Evolutionary conservation across 1,140 invertebrate genomes (phyloP).

Genomic region (Melipona quadrifasciata): DNA sequence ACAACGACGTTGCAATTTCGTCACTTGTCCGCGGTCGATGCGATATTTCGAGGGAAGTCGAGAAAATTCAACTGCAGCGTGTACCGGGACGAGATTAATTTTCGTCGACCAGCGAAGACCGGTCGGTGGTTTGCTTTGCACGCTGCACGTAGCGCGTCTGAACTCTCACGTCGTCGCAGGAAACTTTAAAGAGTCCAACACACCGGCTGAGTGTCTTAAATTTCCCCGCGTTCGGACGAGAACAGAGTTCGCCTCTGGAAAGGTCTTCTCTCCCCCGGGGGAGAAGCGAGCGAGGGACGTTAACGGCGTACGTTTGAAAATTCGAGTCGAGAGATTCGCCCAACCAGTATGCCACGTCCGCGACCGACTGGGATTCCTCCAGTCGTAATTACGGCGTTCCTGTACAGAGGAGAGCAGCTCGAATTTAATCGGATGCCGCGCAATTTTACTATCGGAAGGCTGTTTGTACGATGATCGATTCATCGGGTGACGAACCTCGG

Average conservation of each 20-base stretch:
- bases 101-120: constrained; percentile 11
- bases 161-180: constrained; percentile 2
- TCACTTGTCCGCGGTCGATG: not conserved
- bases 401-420: not conserved
- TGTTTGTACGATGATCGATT: constrained; percentile 8
- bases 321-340: not conserved
- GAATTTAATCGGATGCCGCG: not conserved
- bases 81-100: constrained; percentile 33
- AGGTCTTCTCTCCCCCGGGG: not conserved
- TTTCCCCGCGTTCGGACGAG: constrained; percentile 9
- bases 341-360: not conserved
- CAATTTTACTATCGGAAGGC: not conserved
- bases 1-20: constrained; percentile 20
- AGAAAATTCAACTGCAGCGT: constrained; percentile 26
- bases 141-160: constrained; percentile 20
- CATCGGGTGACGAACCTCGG: not conserved
- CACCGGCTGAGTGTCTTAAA: not conserved
- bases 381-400: not conserved
- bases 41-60: constrained; percentile 2
- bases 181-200: constrained; percentile 21
- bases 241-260: not conserved
- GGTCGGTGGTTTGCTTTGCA: not conserved
- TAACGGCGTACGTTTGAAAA: not conserved
- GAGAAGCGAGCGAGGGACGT: too few species aligned
- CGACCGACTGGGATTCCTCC: not conserved